A percentile compares a stretch with the other conserved stretches of the same genome.
These are phyloP conservation scores for Rattus rattus DNA, from an alignment of 2,113 vertebrate genomes.

Conservation along the genomic window DNA sequence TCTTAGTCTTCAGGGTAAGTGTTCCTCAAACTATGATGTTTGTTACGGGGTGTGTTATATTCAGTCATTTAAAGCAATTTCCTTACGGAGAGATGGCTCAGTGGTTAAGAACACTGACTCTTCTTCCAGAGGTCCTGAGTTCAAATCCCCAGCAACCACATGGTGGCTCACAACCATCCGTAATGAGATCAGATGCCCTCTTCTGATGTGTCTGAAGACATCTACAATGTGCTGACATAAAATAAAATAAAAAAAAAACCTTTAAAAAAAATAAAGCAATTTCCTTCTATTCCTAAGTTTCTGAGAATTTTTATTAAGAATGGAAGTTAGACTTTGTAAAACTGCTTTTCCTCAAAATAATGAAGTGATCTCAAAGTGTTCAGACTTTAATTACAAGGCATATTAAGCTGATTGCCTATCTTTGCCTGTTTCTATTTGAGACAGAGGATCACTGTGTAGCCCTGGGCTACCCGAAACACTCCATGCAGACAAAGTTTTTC, in stretches of 20 bases:
- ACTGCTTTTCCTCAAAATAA: not conserved
- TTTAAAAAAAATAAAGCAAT: not conserved
- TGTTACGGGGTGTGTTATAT: not conserved
- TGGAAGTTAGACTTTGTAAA: not conserved
- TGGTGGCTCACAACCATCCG: too few species aligned
- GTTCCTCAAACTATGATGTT: not conserved
- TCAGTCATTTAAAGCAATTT: not conserved
- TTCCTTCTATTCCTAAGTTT: not conserved
- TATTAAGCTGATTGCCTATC: not conserved
- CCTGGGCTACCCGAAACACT: not conserved
- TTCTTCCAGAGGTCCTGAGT: too few species aligned
- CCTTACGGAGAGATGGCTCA: not conserved
- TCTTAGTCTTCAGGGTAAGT: not conserved
- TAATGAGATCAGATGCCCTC: too few species aligned
- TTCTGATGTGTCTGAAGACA: too few species aligned
- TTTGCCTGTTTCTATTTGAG: not conserved
- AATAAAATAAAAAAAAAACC: too few species aligned
- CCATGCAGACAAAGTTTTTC: not conserved
- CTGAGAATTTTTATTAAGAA: not conserved
- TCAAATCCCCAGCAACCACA: too few species aligned
- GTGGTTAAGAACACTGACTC: too few species aligned
- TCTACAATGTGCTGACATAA: too few species aligned
- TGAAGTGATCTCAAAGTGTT: not conserved
- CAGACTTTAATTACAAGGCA: not conserved
- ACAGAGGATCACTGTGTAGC: not conserved